phyloP scores from a whole-genome alignment of 1,140 invertebrate species.

The Heterodera schachtii region DNA sequence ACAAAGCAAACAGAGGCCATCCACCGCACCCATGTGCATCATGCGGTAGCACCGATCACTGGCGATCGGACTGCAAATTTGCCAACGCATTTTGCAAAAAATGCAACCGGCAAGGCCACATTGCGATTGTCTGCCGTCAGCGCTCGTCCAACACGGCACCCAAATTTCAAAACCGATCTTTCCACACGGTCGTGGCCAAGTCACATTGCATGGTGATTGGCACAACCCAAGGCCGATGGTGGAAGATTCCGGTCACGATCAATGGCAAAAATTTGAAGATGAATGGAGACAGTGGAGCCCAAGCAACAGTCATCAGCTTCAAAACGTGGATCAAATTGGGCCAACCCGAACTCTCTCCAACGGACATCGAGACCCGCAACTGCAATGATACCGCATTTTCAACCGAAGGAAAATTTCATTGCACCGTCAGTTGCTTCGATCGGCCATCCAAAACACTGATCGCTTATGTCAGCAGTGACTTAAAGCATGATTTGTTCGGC shows the following conservation, averaged over 20 bases:
- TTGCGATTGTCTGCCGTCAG: conserved; percentile 1
- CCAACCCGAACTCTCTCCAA: not conserved
- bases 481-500: conserved; percentile 12
- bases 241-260: not conserved
- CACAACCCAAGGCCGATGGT: not conserved
- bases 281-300: conserved; percentile 14
- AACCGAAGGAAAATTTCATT: conserved; percentile 14
- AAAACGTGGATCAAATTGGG: conserved; percentile 19
- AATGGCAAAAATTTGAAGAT: not conserved
- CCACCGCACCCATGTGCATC: too few relatives aligned
- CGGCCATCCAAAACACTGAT: not conserved
- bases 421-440: not conserved
- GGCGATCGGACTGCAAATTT: not conserved
- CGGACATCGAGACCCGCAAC: conserved; percentile 2
- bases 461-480: conserved; percentile 1
- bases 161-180: not conserved
- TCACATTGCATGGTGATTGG: not conserved
- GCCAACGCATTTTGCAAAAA: not conserved
- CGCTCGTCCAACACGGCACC: not conserved
- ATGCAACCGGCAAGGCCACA: conserved; percentile 8
- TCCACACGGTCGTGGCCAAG: not conserved
- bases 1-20: too few relatives aligned
- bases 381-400: not conserved
- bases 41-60: not conserved
- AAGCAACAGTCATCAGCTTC: not conserved